These are phyloP conservation scores for Camponotus fellah DNA, from an alignment of 2,888 invertebrate genomes.

Conservation along the genomic window DNA sequence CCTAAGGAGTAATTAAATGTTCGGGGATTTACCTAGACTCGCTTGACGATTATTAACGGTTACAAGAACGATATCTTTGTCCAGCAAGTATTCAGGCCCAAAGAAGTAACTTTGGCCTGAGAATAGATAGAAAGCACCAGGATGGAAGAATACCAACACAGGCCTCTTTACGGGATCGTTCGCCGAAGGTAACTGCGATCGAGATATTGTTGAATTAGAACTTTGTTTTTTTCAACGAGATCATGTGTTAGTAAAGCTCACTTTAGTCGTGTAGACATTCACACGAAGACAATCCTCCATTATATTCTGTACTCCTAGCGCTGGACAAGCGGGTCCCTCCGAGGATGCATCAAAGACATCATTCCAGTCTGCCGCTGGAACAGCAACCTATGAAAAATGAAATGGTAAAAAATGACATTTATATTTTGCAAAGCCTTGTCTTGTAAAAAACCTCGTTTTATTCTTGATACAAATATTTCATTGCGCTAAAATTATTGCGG, in stretches of 20 bases:
- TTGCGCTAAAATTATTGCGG: neutral
- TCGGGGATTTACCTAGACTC: conserved; percentile 78
- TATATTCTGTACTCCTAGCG: conserved; percentile 81
- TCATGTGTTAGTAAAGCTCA: conserved; percentile 66
- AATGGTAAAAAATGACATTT: neutral
- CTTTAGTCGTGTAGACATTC: conserved; percentile 88
- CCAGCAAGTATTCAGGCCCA: conserved; percentile 80
- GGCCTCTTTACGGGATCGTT: conserved; percentile 83
- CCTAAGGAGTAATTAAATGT: neutral
- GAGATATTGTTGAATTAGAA: conserved; percentile 25
- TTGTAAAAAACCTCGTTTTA: neutral
- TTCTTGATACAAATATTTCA: neutral
- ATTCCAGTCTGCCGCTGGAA: conserved; percentile 86
- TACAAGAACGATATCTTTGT: conserved; percentile 81
- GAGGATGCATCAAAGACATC: conserved; percentile 87
- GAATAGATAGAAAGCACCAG: conserved; percentile 89
- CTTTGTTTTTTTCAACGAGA: neutral
- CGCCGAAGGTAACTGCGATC: conserved; percentile 55
- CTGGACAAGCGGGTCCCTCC: conserved; percentile 88
- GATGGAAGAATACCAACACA: conserved; percentile 90
- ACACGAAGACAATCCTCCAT: conserved; percentile 90
- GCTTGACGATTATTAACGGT: conserved; percentile 82
- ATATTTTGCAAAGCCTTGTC: neutral
- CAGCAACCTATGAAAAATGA: conserved; percentile 79
- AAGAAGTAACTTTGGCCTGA: conserved; percentile 88